These are phyloP conservation scores for Scotopteryx bipunctaria DNA, from an alignment of 2,888 invertebrate species.

Conservation along the genomic window DNA sequence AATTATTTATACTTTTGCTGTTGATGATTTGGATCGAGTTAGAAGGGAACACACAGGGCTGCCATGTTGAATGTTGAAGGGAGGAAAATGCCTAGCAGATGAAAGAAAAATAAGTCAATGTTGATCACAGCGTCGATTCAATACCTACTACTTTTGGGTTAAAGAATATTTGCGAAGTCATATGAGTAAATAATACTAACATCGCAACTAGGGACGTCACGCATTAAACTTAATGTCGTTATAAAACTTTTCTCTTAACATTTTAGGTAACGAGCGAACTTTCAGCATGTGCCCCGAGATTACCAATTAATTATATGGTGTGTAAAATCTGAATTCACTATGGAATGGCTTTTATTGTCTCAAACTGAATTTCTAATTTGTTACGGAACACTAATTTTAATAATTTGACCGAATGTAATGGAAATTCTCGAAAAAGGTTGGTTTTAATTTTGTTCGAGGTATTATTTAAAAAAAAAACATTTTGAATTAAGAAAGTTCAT, in stretches of 20 bases:
- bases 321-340: conserved; percentile 25
- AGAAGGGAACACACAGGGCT: too few relatives aligned
- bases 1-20: too few relatives aligned
- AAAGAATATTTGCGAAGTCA: neutral
- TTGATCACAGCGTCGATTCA: too few relatives aligned
- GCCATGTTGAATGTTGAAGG: too few relatives aligned
- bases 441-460: too few relatives aligned
- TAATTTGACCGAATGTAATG: neutral
- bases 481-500: too few relatives aligned
- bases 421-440: too few relatives aligned
- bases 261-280: conserved; percentile 71
- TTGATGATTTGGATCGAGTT: too few relatives aligned
- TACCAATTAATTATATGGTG: conserved; percentile 48
- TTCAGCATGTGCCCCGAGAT: conserved; percentile 55
- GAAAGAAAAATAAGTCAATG: too few relatives aligned
- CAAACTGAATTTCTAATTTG: conserved; percentile 13
- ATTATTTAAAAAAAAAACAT: too few relatives aligned
- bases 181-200: conserved; percentile 39
- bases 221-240: conserved; percentile 65
- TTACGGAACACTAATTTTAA: conserved; percentile 4
- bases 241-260: conserved; percentile 75
- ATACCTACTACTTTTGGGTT: too few relatives aligned
- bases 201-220: conserved; percentile 24
- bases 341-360: conserved; percentile 17
- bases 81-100: too few relatives aligned